Evolutionary conservation across 2,797 vertebrate genomes (phyloP), one percentile per base, ranked within the genome.

Genomic region (Anabacerthia variegaticeps): DNA sequence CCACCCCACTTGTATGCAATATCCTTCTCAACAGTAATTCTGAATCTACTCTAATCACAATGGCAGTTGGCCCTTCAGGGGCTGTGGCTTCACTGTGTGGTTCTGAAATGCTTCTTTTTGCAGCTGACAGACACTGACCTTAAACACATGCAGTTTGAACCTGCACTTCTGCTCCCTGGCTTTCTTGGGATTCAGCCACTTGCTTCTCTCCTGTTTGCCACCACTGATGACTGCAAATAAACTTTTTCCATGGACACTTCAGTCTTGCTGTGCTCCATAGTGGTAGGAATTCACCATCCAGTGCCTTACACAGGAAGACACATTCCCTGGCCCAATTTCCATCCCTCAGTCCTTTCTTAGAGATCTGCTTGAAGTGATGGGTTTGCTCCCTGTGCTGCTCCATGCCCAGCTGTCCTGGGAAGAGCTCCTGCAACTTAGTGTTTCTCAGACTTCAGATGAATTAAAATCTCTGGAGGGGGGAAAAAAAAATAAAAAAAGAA

Each of bases 1-100:
- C 88, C 85, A 72, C 88, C 78, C 23, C 46, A 36, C 69, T 88
- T 55, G 58, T 67, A 73, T 54, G 94, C 94, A 97, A 97, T 69
- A 95, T 88, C 95, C 92, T 96, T 90, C 76, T 66, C 66, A 93
- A 93, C 83, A 90, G 92, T 15, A 68, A 63, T 28, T 92, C 51
- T 66, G 79, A 86, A 81, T 23, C n/a, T 34, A 9, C 68, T 49
- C 30, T 39, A 37, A 49, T 56, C 43, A 63, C 44, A 52, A 71
- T 27, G 56, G 61, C 72, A 65, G 66, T 14, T 65, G 65, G 62
- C 58, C 30, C 22, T 61, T 61, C 10, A 17, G 28, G 52, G 54
- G 26, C 36, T 79, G 26, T 85, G 30, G 59, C 41, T 69, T 76
- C 36, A 37, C 24, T 16, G 19, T 44, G 63, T n/a, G 28, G n/a